Base-by-base conservation (phyloP, 2,797 vertebrate species). In the Notolabrus celidotus region DNA sequence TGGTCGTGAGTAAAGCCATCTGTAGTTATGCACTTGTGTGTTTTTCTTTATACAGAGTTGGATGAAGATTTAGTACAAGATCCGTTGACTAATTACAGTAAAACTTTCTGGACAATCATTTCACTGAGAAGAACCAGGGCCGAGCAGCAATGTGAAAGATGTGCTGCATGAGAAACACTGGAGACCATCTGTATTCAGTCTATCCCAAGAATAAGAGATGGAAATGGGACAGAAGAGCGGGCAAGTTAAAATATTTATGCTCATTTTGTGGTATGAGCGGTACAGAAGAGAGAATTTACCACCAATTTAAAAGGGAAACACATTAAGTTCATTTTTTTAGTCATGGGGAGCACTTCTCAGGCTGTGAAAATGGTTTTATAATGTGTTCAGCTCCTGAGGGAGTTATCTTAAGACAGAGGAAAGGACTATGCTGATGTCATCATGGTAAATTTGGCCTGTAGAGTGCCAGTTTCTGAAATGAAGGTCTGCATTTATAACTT, bases 71-170 rank as follows among this genome's bases (percentile, higher is more conserved):
- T 17, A 12, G 43, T 41, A 27, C 9, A 38, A 60, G 38, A 56
- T 79, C 50, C 73, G 55, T 45, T 78, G 60, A 86, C 67, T 56
- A 71, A 77, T 82, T 75, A 53, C 38, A 60, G 43, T 20, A 4
- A 10, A 71, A 63, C 58, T 65, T 63, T 76, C 47, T 63, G 46
- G 61, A 56, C 61, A 65, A 43, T 82, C 47, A 36, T 51, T 66
- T 78, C 49, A 3, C 41, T 20, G 17, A 52, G 43, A 73, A 74
- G 34, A 36, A 11, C 12, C 34, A 14, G 12, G 34, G 10, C 34
- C 62, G 34, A 67, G 43, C 59, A 45, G 68, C 53, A 29, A 77
- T 42, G n/a, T 67, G 65, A 77, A 76, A 72, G 61, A 49, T 22
- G 36, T 17, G 52, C 46, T 45, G 31, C 59, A 46, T 64, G 52